Conservation (phyloP, 2,113 vertebrate species). For the Oenanthe melanoleuca region DNA sequence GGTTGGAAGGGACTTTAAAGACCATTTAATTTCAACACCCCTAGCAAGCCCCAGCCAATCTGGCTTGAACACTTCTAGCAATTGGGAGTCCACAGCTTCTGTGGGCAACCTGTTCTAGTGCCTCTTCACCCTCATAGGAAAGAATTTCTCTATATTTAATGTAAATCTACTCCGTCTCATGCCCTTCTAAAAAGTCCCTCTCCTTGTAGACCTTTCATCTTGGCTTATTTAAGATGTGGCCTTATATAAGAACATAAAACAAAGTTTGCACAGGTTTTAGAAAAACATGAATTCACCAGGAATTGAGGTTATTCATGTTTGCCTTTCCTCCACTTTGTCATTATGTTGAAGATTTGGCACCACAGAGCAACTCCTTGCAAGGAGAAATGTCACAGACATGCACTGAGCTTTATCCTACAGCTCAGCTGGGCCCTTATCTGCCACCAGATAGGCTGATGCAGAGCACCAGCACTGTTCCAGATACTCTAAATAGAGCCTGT, state of each 20-base stretch:
- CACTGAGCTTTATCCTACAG: background rate
- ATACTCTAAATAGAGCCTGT: background rate
- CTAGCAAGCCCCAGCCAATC: background rate
- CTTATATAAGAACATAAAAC: background rate
- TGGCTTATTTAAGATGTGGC: background rate
- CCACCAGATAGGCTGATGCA: background rate
- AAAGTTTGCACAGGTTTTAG: background rate
- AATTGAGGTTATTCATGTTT: background rate
- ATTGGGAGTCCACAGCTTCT: background rate
- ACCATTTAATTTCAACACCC: background rate
- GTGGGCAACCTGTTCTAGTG: background rate
- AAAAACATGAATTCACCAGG: background rate
- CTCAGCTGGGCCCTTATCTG: background rate
- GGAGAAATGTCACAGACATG: background rate
- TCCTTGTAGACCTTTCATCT: background rate
- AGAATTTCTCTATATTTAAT: background rate
- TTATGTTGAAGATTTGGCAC: background rate
- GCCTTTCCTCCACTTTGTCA: background rate
- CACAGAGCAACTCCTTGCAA: rapidly evolving
- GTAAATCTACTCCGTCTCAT: background rate
- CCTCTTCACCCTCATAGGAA: background rate
- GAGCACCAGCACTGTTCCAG: background rate
- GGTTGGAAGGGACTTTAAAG: background rate
- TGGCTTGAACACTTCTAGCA: background rate
- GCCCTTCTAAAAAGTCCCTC: background rate